phyloP scores from a whole-genome alignment of 2,113 vertebrate species.

The Mus musculus region DNA sequence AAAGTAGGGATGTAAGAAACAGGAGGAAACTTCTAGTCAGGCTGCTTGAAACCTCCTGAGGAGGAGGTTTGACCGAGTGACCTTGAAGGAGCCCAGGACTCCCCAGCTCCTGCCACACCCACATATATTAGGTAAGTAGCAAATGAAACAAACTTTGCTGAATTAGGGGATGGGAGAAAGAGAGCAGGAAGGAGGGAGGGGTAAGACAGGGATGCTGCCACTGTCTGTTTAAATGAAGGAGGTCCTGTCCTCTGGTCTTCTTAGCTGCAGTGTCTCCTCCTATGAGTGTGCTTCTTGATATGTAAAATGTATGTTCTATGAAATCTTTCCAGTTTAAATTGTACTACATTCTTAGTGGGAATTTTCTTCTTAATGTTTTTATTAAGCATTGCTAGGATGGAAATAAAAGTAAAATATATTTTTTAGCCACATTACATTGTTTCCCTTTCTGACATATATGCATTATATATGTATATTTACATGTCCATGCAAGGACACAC shows the following conservation, averaged over 20 bases:
- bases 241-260: not conserved
- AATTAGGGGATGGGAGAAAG: not conserved
- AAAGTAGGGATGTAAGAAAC: not conserved
- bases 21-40: not conserved
- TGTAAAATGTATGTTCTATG: not conserved
- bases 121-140: not conserved
- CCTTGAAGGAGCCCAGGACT: not conserved
- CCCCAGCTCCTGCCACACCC: not conserved
- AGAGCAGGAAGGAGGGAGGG: not conserved
- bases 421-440: not conserved
- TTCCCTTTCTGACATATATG: too few species aligned
- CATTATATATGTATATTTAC: not conserved
- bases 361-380: not conserved
- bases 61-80: not conserved
- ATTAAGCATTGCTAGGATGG: not conserved
- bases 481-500: not conserved
- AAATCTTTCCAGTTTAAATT: not conserved
- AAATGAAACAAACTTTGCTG: not conserved
- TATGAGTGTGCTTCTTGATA: not conserved
- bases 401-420: not conserved
- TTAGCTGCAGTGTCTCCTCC: not conserved
- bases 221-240: not conserved
- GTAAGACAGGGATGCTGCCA: not conserved
- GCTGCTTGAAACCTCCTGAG: not conserved
- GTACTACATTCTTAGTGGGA: not conserved